Conservation (phyloP, 2,797 vertebrate species). For the Loris lydekkerianus region DNA sequence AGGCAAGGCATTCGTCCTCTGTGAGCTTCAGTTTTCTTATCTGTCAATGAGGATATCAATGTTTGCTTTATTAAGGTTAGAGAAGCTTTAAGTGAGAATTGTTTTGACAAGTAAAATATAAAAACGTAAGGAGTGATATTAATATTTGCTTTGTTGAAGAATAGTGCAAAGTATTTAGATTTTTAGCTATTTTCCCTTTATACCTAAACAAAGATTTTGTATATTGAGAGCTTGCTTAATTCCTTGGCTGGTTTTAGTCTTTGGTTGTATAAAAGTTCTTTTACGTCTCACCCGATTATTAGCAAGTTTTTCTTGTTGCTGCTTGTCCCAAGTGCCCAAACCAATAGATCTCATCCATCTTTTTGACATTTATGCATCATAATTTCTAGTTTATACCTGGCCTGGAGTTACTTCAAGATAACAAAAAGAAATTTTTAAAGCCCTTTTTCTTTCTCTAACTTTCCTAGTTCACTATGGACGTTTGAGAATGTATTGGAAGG, state of each 20-base stretch:
- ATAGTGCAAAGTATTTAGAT: slow-evolving; percentile 32
- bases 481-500: not conserved
- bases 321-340: not conserved
- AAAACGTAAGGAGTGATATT: slow-evolving; percentile 21
- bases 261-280: not conserved
- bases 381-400: slow-evolving; percentile 37
- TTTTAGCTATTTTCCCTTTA: slow-evolving; percentile 22
- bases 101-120: slow-evolving; percentile 49
- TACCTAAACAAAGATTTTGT: not conserved
- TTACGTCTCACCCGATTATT: not conserved
- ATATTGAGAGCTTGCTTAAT: slow-evolving; percentile 3
- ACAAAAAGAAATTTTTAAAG: not conserved
- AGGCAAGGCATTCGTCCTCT: not conserved
- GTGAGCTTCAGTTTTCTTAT: slow-evolving; percentile 30
- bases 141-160: slow-evolving; percentile 38
- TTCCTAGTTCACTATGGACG: not conserved
- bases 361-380: slow-evolving; percentile 28
- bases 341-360: not conserved
- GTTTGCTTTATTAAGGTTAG: slow-evolving; percentile 26
- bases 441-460: not conserved
- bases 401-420: slow-evolving; percentile 25
- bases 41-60: not conserved
- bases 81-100: slow-evolving; percentile 32
- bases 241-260: slow-evolving; percentile 44
- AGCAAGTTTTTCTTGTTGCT: not conserved